Conservation (phyloP, 2,797 vertebrate genomes). For the Mergus octosetaceus region DNA sequence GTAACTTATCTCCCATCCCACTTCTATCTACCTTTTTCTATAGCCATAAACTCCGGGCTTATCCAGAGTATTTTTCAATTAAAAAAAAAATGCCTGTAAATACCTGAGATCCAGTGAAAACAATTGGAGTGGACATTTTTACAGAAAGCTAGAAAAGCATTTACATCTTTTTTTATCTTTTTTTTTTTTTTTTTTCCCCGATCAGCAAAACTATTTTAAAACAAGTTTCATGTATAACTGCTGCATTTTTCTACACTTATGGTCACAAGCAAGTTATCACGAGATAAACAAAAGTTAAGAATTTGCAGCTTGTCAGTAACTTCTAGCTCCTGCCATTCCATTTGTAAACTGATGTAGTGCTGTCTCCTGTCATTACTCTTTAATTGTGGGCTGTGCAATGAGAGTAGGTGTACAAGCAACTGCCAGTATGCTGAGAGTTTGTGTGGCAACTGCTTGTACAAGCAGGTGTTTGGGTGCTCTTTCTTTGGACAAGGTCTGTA, state of each 20-base stretch:
- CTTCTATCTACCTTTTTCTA: not conserved
- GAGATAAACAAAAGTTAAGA: not conserved
- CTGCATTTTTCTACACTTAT: not conserved
- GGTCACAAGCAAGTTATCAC: not conserved
- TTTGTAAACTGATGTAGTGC: accelerated
- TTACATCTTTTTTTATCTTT: not conserved
- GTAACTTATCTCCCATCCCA: not conserved
- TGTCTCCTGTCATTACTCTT: not conserved
- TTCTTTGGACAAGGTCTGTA: not conserved
- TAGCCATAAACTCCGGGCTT: not conserved
- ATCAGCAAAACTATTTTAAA: not conserved
- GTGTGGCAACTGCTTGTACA: not conserved
- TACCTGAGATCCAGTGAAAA: not conserved
- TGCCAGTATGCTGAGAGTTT: not conserved
- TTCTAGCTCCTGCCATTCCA: not conserved
- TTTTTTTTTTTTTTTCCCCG: not conserved
- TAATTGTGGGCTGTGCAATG: not conserved
- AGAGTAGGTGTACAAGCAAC: not conserved
- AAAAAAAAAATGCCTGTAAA: not conserved
- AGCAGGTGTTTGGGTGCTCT: not conserved
- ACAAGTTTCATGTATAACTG: not conserved
- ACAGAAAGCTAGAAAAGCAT: not conserved
- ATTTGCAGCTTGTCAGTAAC: not conserved
- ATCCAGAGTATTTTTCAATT: not conserved
- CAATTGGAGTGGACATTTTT: not conserved